Base-by-base conservation (phyloP, 2,113 vertebrate genomes). In the Hassar affinis region DNA sequence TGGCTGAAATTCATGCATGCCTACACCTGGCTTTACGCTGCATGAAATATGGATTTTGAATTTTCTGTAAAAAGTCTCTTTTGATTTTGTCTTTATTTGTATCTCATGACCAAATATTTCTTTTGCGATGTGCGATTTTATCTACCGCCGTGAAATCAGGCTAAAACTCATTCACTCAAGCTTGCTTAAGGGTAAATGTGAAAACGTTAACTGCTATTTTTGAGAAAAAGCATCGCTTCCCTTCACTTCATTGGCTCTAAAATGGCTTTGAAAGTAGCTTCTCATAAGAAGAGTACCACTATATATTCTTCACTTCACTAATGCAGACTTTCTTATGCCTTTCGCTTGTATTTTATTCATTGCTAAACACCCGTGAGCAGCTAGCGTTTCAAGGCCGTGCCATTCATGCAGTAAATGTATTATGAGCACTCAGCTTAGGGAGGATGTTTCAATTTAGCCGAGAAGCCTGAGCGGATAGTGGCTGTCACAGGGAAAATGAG, bases 401-500 rank as follows among this genome's bases (percentile, higher is more conserved):
- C 83, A 79, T 45, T 71, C 62, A 38, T 35, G 27, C 47, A 18
- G 33, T 61, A 54, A 79, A 76, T 25, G 56, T 52, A 69, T 76
- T 14, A 74, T 35, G 10, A 42, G 69, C 80, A 12, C 62, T 87
- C 27, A 64, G 71, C 84, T 81, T 59, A 62, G 80, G 51, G 66
- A 83, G 68, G 59, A 64, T 57, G 56, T 81, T 78, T 84, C 62
- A 78, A 80, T 74, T 74, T 20, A 74, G 52, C 42, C 27, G 17
- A 12, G 80, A 59, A 30, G 68, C 33, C 17, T 18, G 75, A 47
- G 69, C 59, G 62, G 59, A 82, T 81, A 80, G 83, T 18, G 49
- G 38, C 57, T 84, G 56, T 71, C 76, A 82, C 61, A 18, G 27
- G 62, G 57, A 64, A 80, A 80, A 85, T 71, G 25, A 80, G 62